Evolutionary conservation across 2,888 invertebrate species (phyloP).

Genomic region (Dolichomitus sp.): DNA sequence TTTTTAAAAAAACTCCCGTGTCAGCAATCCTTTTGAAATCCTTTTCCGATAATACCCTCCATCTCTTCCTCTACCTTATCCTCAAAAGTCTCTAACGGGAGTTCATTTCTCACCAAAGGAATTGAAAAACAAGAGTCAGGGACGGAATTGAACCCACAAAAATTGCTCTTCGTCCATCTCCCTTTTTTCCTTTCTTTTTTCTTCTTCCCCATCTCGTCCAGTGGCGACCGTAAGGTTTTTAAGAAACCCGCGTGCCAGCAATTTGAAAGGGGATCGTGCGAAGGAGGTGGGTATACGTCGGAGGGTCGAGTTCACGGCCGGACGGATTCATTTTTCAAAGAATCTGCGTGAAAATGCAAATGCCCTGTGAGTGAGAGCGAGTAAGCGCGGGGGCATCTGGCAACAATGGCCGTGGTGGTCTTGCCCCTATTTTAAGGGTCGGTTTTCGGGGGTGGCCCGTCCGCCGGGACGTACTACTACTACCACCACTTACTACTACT

Average conservation of each 20-base stretch:
- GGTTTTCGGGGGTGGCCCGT: conserved; percentile 80
- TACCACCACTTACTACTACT: conserved; percentile 52
- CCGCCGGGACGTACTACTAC: conserved; percentile 67
- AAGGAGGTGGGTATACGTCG: conserved; percentile 60
- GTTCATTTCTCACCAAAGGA: no score
- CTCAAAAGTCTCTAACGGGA: no score
- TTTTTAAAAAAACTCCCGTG: no score
- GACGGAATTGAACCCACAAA: conserved; percentile 18
- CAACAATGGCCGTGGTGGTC: conserved; percentile 85
- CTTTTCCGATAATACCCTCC: neutral
- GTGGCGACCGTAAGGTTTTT: conserved; percentile 25
- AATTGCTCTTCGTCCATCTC: conserved; percentile 4
- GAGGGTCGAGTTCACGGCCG: conserved; percentile 66
- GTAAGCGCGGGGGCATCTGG: conserved; percentile 83
- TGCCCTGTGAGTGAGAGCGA: conserved; percentile 68
- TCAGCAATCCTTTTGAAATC: no score
- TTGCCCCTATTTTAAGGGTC: conserved; percentile 86
- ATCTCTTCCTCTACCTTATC: neutral
- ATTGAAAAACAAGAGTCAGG: no score
- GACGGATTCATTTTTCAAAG: conserved; percentile 84
- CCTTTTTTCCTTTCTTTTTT: conserved; percentile 18
- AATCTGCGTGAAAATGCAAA: conserved; percentile 85
- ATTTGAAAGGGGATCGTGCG: conserved; percentile 50
- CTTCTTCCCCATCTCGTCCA: conserved; percentile 34
- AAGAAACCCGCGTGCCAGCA: conserved; percentile 33